Evolutionary conservation across 2,113 vertebrate genomes (phyloP).

Genomic region (Lagenorhynchus albirostris): DNA sequence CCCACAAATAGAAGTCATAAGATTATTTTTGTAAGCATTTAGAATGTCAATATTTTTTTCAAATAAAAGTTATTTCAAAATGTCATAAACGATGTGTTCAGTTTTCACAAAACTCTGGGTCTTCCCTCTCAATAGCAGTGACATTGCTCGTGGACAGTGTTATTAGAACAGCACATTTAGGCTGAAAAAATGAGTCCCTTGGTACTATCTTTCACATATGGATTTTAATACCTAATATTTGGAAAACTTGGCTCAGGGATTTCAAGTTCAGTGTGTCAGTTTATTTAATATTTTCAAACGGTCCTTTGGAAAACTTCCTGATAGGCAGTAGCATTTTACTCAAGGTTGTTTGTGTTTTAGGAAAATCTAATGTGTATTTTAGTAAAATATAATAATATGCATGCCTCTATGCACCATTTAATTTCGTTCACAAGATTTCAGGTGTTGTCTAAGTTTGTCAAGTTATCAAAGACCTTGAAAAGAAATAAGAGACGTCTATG

Average conservation of each 20-base stretch:
- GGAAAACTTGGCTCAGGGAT: not conserved
- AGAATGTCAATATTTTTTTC: not conserved
- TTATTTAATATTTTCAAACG: not conserved
- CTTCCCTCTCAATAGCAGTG: not conserved
- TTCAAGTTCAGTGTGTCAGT: not conserved
- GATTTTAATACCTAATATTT: not conserved
- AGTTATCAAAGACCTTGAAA: not conserved
- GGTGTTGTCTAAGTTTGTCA: not conserved
- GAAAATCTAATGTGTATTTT: not conserved
- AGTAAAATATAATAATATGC: not conserved
- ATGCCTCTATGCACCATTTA: not conserved
- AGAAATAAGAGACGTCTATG: not conserved
- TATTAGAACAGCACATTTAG: not conserved
- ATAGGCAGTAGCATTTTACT: not conserved
- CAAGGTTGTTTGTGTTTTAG: not conserved
- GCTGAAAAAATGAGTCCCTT: not conserved
- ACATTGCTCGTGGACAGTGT: not conserved
- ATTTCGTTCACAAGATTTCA: not conserved
- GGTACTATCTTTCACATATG: not conserved
- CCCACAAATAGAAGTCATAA: not conserved
- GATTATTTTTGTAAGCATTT: slow-evolving; percentile 7
- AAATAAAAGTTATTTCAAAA: not conserved
- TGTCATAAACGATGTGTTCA: not conserved
- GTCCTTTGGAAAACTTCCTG: not conserved
- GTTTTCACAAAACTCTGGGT: not conserved